Base-by-base conservation (phyloP, 2,113 vertebrate genomes). In the Zosterops hypoxanthus region DNA sequence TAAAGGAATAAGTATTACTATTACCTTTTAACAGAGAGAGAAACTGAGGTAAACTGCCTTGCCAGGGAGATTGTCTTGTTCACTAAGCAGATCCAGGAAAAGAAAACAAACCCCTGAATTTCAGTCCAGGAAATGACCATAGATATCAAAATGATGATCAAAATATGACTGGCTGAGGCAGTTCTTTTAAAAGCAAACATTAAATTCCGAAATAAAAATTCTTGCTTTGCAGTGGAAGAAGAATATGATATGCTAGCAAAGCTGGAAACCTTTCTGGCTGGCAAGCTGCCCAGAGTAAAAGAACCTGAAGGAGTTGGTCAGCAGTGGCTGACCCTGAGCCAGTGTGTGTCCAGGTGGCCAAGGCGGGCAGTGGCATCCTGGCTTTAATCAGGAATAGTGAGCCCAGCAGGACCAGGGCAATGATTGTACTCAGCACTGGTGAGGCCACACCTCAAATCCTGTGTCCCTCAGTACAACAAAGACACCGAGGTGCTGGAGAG, bases 401-500 rank as follows among this genome's bases (percentile, higher is more conserved):
- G 76, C 9, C 24, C 85, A 80, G 50, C 34, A 50, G 31, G 14
- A 42, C 7, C 34, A 72, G 42, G 24, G 1, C 21, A 31, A 14
- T 18, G 75, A 31, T 21, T 21, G 20, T 34, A 19, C 12, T 47
- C 0, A 1, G 28, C 23, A 41, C n/a, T 47, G n/a, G 8, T 47
- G 59, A 73, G n/a, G 24, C 15, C 10, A 21, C 31, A 42, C 20
- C 3, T 57, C 31, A 2, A 5, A 17, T 72, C 21, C 25, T 50
- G 42, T 18, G 21, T 42, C 25, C 4, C 42, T 34, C 34, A 49
- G 7, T 14, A 2, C 66, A 63, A 5, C 0, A 56, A 56, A 8
- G 18, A 26, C 8, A 19, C 1, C 19, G 42, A 80, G 31, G 11
- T 0, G 9, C 9, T 56, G 49, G 14, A 57, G 6, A 5, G 0